phyloP scores from a whole-genome alignment of 2,888 invertebrate genomes.

The Dermolepida albohirtum region DNA sequence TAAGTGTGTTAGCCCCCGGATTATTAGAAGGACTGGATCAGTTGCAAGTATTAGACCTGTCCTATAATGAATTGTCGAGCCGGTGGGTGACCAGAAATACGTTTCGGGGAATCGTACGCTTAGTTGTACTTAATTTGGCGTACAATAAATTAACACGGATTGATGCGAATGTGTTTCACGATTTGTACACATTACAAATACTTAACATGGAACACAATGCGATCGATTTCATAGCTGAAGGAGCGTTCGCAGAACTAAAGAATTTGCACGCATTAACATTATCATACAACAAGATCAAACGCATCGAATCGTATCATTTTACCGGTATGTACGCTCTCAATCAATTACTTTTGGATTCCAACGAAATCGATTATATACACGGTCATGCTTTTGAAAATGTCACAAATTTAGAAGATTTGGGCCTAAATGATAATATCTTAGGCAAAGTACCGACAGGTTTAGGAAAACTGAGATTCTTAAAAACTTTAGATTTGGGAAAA shows the following conservation, averaged over 20 bases:
- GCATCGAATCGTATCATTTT: slow-evolving; percentile 78
- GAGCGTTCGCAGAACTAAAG: slow-evolving; percentile 80
- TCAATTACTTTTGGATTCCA: slow-evolving; percentile 80
- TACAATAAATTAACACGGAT: slow-evolving; percentile 79
- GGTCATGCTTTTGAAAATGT: slow-evolving; percentile 81
- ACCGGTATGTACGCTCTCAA: slow-evolving; percentile 79
- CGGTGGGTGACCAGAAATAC: slow-evolving; percentile 83
- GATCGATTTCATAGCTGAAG: slow-evolving; percentile 77
- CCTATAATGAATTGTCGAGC: slow-evolving; percentile 80
- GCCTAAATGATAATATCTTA: slow-evolving; percentile 79
- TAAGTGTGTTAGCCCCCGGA: slow-evolving; percentile 80
- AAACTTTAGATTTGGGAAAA: slow-evolving; percentile 84
- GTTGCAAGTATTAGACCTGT: slow-evolving; percentile 79
- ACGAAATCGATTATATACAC: slow-evolving; percentile 77
- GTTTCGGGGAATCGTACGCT: slow-evolving; percentile 78
- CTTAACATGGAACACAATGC: slow-evolving; percentile 80
- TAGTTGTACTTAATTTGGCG: slow-evolving; percentile 81
- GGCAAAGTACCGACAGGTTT: slow-evolving; percentile 78
- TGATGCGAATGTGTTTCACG: slow-evolving; percentile 78
- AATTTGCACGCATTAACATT: slow-evolving; percentile 82
- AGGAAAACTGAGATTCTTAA: slow-evolving; percentile 76
- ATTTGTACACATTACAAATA: slow-evolving; percentile 80
- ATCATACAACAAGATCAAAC: slow-evolving; percentile 77
- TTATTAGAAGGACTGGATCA: slow-evolving; percentile 80
- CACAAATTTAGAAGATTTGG: slow-evolving; percentile 81